These are phyloP conservation scores for Thalpophila matura DNA, from an alignment of 2,888 invertebrate species.

Conservation along the genomic window DNA sequence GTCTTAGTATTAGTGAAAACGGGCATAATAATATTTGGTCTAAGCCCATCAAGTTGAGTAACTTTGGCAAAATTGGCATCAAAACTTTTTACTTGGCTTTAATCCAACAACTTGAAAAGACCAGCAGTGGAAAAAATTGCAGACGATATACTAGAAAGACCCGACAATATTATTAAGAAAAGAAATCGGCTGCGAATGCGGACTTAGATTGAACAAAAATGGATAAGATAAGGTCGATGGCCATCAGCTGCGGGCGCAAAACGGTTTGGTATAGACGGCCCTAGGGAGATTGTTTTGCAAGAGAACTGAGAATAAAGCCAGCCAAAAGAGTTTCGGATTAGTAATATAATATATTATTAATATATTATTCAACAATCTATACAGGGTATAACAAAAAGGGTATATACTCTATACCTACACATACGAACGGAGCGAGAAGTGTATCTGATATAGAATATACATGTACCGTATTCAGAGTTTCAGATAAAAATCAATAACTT, in stretches of 20 bases:
- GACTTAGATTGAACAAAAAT: conserved; percentile 14
- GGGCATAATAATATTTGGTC: no score
- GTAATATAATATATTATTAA: no score
- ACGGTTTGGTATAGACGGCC: conserved; percentile 6
- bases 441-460: no score
- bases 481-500: no score
- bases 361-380: no score
- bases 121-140: conserved; percentile 14
- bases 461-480: no score
- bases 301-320: neutral
- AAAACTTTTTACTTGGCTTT: neutral
- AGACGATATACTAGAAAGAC: conserved; percentile 22
- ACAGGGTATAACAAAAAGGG: no score
- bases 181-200: conserved; percentile 8
- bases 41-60: neutral
- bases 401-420: no score
- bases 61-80: no score
- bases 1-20: no score
- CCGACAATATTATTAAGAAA: conserved; percentile 33
- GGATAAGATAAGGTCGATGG: conserved; percentile 24
- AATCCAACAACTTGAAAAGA: conserved; percentile 3
- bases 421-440: no score
- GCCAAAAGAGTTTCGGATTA: no score
- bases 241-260: conserved; percentile 11
- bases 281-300: neutral